A percentile compares a stretch with the other conserved stretches of the same genome.
Evolutionary conservation across 2,797 vertebrate species (phyloP).

Genomic region (Lateolabrax maculatus): DNA sequence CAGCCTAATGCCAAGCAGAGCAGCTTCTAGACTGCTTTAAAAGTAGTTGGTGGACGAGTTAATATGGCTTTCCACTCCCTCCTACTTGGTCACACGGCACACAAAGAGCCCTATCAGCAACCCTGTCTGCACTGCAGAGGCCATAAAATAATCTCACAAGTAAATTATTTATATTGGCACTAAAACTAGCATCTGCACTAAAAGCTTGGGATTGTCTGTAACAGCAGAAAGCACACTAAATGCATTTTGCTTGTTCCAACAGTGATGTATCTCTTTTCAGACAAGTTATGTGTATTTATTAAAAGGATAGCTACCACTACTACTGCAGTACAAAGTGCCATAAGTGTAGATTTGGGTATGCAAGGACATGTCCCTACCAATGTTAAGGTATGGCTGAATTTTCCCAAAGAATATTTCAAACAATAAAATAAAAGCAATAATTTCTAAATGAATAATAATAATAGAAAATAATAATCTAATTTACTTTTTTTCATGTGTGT

Average conservation of each 20-base stretch:
- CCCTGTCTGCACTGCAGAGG: conserved; percentile 78
- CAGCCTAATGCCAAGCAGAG: not conserved
- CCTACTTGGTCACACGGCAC: conserved; percentile 72
- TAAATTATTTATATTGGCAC: conserved; percentile 92
- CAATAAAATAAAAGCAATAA: too few relatives aligned
- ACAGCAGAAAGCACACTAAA: conserved; percentile 52
- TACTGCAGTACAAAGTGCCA: not conserved
- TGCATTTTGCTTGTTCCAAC: conserved; percentile 49
- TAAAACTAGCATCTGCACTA: conserved; percentile 77
- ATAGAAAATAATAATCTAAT: too few relatives aligned
- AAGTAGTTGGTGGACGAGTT: conserved; percentile 27
- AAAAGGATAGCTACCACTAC: not conserved
- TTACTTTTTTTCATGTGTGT: too few relatives aligned
- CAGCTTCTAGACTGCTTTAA: conserved; percentile 7
- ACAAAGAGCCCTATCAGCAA: conserved; percentile 85
- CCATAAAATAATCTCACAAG: conserved; percentile 74
- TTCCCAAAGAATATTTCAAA: not conserved
- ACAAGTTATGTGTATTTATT: not conserved
- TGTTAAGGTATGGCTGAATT: not conserved
- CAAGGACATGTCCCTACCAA: not conserved
- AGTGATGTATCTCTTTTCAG: not conserved
- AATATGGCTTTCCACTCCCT: conserved; percentile 41
- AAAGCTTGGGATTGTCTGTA: conserved; percentile 84
- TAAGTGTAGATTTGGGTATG: not conserved
- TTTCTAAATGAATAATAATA: too few relatives aligned